phyloP scores from a whole-genome alignment of 2,888 invertebrate genomes.

The Mimachlamys varia region DNA sequence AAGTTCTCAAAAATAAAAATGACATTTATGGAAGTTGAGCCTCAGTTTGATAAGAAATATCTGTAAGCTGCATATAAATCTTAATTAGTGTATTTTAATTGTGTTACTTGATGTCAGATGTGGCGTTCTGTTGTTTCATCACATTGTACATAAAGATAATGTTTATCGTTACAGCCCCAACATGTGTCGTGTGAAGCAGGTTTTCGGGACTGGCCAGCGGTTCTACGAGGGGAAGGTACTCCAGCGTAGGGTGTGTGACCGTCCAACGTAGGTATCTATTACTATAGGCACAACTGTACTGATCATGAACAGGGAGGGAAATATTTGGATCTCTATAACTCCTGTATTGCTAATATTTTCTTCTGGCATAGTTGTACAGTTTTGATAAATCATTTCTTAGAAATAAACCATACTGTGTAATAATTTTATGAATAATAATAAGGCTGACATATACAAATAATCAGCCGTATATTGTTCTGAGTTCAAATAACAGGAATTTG shows the following conservation, averaged over 20 bases:
- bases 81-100: neutral
- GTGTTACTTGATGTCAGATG: neutral
- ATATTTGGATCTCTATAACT: neutral
- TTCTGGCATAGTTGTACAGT: no score
- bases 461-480: no score
- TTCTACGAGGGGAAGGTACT: conserved; percentile 23
- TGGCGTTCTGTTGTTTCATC: neutral
- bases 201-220: neutral
- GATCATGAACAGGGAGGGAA: neutral
- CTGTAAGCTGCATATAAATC: neutral
- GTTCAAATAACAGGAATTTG: no score
- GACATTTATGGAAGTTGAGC: neutral
- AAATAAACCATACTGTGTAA: no score
- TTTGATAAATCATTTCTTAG: no score
- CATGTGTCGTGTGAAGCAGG: neutral
- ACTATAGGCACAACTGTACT: neutral
- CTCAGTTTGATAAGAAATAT: neutral
- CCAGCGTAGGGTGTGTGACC: conserved; percentile 3
- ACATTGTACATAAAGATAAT: neutral
- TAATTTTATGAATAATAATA: no score
- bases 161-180: neutral
- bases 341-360: no score
- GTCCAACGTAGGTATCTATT: conserved; percentile 31
- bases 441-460: no score
- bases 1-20: neutral